phyloP scores from a whole-genome alignment of 2,797 vertebrate genomes.

The Pempheris klunzingeri region DNA sequence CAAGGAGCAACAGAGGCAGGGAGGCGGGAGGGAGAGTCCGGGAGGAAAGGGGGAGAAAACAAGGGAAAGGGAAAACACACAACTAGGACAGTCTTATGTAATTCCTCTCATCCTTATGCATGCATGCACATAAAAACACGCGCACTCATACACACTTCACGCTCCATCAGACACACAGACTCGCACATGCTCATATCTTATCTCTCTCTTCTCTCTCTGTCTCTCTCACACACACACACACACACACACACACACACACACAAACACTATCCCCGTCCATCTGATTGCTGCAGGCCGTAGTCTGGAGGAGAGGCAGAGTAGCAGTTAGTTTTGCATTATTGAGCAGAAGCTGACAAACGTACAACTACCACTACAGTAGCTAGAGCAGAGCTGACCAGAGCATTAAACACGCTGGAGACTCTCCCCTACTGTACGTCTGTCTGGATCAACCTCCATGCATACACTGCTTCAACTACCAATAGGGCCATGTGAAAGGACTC shows the following conservation, averaged over 20 bases:
- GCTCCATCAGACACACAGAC: conserved; percentile 77
- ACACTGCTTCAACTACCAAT: neutral
- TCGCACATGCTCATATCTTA: conserved; percentile 71
- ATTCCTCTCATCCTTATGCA: conserved; percentile 81
- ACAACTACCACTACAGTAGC: conserved; percentile 62
- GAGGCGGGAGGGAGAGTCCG: conserved; percentile 41
- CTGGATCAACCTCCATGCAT: neutral
- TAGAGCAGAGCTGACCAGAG: conserved; percentile 40
- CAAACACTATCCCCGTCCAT: conserved; percentile 68
- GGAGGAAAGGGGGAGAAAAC: conserved; percentile 62
- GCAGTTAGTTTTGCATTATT: conserved; percentile 83
- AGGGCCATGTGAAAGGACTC: neutral
- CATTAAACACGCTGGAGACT: conserved; percentile 24
- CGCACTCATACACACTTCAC: conserved; percentile 75
- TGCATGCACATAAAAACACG: conserved; percentile 77
- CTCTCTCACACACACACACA: conserved; percentile 30
- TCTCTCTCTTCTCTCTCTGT: conserved; percentile 34
- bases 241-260: conserved; percentile 46
- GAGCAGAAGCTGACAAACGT: conserved; percentile 76
- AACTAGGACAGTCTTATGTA: conserved; percentile 84
- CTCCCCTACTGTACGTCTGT: neutral
- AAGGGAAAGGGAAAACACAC: conserved; percentile 67
- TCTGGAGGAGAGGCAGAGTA: conserved; percentile 72
- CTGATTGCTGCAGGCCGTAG: conserved; percentile 80
- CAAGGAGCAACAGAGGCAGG: conserved; percentile 35